Evolutionary conservation across 2,888 invertebrate species (phyloP), one percentile per base, ranked within the genome.

Genomic region (Drosophila barbarae): DNA sequence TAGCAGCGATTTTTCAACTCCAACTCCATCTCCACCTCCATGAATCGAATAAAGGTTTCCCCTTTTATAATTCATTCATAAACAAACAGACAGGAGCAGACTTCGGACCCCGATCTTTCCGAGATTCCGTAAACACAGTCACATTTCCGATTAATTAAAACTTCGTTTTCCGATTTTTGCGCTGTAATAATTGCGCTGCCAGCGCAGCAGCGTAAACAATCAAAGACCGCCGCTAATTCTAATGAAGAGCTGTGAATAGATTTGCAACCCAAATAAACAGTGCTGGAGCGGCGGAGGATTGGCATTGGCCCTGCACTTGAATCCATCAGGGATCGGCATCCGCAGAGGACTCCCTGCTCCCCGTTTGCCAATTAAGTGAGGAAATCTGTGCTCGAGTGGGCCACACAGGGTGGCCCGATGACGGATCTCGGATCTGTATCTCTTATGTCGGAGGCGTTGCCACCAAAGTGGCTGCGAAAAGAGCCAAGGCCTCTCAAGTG

Each of bases 261-360:
- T 79, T 79, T 68, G 79, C 79, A 79, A 76, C 77, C 79, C 67
- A 79, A 79, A 79, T 82, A 79, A 79, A 82, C 79, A 77, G 55
- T 34, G 34, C 3, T 26, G 52, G 52, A 56, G 52, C 55, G 34
- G 18, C 18, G 30, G 38, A 32, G 38, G 52, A 75, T 77, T 80
- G 73, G 65, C 68, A 58, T 41, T 56, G 63, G 53, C 50, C 69
- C 56, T 71, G 69, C 49, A 78, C 74, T 78, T 76, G 72, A 78
- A 76, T 72, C 72, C 64, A 69, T 79, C 76, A 67, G 68, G 60
- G 46, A 55, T 52, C 26, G 36, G 51, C 7, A 56, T 10, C 47
- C 32, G 47, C 36, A 1, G 23, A 41, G 38, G 23, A 41, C 13
- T 42, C n/a, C n/a, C 49, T 23, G 12, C 53, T 18, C 44, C 35